These are phyloP conservation scores for Crepidodera aurea DNA, from an alignment of 2,888 invertebrate genomes.

Conservation along the genomic window DNA sequence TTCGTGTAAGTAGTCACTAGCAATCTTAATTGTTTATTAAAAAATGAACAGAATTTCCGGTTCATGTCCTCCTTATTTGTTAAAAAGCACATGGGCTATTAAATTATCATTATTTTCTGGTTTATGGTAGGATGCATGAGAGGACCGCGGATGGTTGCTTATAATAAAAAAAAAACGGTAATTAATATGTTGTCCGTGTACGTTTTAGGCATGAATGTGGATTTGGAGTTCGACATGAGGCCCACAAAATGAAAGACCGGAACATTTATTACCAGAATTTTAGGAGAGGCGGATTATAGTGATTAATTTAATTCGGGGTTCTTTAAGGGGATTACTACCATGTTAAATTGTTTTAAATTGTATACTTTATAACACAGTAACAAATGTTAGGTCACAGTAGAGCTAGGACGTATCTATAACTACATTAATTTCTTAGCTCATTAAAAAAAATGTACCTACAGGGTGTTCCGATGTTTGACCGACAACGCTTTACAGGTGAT, in stretches of 20 bases:
- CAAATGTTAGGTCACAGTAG: no score
- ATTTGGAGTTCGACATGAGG: neutral
- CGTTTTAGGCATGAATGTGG: neutral
- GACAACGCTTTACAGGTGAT: no score
- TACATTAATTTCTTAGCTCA: no score
- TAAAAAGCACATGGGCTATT: constrained; percentile 12
- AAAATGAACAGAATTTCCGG: constrained; percentile 17
- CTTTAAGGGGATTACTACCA: constrained; percentile 4
- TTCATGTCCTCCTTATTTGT: constrained; percentile 11
- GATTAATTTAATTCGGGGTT: constrained; percentile 3
- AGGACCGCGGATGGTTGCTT: neutral
- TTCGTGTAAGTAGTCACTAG: no score
- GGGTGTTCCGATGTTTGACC: no score
- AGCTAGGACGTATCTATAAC: no score
- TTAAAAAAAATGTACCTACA: no score
- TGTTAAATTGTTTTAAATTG: constrained; percentile 2
- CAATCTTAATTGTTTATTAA: neutral
- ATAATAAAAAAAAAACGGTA: neutral
- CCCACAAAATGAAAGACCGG: neutral
- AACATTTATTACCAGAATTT: constrained; percentile 2
- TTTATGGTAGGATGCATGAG: constrained; percentile 1
- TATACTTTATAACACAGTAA: neutral
- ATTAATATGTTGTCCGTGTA: constrained; percentile 3
- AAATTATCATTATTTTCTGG: constrained; percentile 21
- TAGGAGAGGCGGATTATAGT: neutral